phyloP scores from a whole-genome alignment of 2,797 vertebrate species.

The Dipus sagitta region DNA sequence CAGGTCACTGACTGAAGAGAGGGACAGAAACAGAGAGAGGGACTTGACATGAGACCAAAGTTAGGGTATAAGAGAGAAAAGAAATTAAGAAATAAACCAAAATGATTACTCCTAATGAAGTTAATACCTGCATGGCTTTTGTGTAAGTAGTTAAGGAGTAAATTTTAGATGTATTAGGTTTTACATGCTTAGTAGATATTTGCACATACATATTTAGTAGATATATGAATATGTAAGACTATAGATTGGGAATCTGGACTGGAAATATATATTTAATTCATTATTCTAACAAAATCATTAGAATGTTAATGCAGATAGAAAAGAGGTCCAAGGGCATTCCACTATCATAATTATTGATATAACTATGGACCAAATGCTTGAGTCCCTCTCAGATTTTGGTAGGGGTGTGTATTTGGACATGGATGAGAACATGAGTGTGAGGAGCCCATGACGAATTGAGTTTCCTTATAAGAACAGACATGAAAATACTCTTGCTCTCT shows the following conservation, averaged over 20 bases:
- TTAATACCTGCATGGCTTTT: not conserved
- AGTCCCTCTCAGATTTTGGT: not conserved
- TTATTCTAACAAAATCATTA: slow-evolving; percentile 4
- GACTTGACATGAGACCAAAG: not conserved
- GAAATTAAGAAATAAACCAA: not conserved
- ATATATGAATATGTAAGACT: not conserved
- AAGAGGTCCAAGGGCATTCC: not conserved
- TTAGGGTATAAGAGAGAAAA: not conserved
- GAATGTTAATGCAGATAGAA: not conserved
- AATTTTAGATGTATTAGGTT: not conserved
- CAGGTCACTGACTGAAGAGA: not conserved
- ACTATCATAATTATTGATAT: not conserved
- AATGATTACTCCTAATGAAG: not conserved
- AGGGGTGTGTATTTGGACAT: not conserved
- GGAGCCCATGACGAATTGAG: not conserved
- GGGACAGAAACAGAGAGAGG: not conserved
- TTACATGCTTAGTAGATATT: not conserved
- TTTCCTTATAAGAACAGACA: not conserved
- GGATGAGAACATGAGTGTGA: not conserved
- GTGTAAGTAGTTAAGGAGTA: not conserved
- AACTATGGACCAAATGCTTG: not conserved
- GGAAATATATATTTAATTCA: not conserved
- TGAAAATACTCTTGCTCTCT: not conserved
- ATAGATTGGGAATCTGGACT: not conserved
- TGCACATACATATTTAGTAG: not conserved